Evolutionary conservation across 1,140 invertebrate species (phyloP).

Genomic region (Dysdera silvatica): DNA sequence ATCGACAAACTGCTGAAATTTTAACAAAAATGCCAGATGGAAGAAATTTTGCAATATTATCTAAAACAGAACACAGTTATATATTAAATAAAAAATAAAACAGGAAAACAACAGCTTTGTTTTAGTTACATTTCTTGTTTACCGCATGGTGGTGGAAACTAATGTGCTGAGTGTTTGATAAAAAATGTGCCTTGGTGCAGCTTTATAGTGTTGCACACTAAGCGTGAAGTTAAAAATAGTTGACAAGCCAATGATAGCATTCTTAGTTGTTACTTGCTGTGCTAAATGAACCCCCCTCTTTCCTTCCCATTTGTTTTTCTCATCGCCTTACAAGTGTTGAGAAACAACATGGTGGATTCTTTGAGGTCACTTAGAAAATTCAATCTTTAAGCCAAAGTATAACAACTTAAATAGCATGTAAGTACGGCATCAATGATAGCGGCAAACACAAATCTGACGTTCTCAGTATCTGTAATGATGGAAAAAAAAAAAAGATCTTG

Average conservation of each 20-base stretch:
- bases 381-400: constrained; percentile 79
- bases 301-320: neutral
- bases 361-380: neutral
- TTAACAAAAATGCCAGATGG: no score
- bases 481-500: constrained; percentile 18
- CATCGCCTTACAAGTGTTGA: neutral
- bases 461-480: constrained; percentile 83
- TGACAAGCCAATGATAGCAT: neutral
- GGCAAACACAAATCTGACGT: constrained; percentile 99
- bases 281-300: neutral
- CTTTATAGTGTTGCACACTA: no score
- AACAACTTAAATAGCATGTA: constrained; percentile 97
- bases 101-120: no score
- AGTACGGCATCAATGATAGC: constrained; percentile 99
- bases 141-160: no score
- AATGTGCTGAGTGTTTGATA: no score
- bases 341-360: constrained; percentile 6
- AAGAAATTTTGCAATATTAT: no score
- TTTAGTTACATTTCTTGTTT: no score
- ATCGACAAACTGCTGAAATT: no score
- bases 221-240: neutral
- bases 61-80: no score
- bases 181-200: no score
- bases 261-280: neutral
- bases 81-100: no score